Base-by-base conservation (phyloP, 2,888 invertebrate genomes). In the Drosophila siamana region DNA sequence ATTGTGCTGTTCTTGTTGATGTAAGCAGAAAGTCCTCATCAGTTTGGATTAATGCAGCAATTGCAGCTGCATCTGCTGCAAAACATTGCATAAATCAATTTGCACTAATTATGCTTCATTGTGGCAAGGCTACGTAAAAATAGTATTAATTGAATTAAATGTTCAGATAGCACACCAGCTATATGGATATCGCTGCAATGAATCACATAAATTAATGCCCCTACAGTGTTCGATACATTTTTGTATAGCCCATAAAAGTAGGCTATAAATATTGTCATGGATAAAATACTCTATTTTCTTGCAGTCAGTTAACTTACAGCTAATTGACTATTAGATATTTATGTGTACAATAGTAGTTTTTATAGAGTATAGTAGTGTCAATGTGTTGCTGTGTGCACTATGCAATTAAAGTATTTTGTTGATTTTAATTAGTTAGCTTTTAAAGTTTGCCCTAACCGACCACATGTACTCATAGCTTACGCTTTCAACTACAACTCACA, bases 71-170 rank as follows among this genome's bases (percentile, higher is more conserved):
- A 15, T 24, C 26, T 46, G 61, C 46, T 22, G 47, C 43, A 40
- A 30, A 33, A 41, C 15, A 11, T 6, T 63, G 66, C 69, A 82
- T 87, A 88, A 86, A 84, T 86, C 83, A 88, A 82, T 84, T 66
- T 47, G 5, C 64, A 66, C 83, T 82, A 84, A 86, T 84, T 84
- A 74, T 74, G 61, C 55, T 36, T 57, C 57, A 79, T 84, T 88
- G 80, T 85, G 69, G 51, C 24, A 22, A 46, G 47, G 57, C 63
- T 48, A 62, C 59, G 48, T 24, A 59, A 66, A 74, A 70, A 66
- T 48, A 46, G 36, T 63, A 72, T 83, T 80, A 84, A 83, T 86
- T 83, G 68, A 86, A 75, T 78, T 61, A 70, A 77, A 55, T 46
- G 28, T 33, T 36, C 40, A 48, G 50, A 48, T 26, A 41, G 2